These are phyloP conservation scores for Stomatorhinus walkeri DNA, from an alignment of 2,797 vertebrate species.

Conservation along the genomic window DNA sequence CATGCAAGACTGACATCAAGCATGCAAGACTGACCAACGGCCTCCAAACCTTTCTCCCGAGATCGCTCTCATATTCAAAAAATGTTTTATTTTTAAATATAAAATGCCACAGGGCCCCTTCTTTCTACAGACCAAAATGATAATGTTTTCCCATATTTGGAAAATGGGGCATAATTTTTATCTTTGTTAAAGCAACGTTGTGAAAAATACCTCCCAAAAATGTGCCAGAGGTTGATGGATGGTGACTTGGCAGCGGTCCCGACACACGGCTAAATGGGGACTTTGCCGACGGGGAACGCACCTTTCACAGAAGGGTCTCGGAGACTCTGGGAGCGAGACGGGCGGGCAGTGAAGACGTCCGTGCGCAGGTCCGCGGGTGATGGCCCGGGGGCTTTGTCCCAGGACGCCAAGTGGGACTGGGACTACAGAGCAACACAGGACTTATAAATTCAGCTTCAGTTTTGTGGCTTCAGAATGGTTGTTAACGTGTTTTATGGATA, in stretches of 20 bases:
- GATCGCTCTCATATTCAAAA: background rate
- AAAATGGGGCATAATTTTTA: background rate
- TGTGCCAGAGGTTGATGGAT: background rate
- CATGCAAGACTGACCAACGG: background rate
- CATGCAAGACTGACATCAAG: constrained; percentile 2
- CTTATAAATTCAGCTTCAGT: background rate
- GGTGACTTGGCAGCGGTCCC: background rate
- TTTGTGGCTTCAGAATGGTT: background rate
- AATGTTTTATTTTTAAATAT: background rate
- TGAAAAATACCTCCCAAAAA: background rate
- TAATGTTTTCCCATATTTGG: background rate
- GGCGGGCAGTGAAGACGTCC: constrained; percentile 74
- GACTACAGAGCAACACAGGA: constrained; percentile 39
- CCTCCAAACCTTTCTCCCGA: background rate
- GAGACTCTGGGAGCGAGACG: constrained; percentile 65
- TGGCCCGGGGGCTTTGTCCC: constrained; percentile 59
- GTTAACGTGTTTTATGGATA: background rate
- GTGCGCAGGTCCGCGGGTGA: constrained; percentile 74
- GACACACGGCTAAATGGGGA: background rate
- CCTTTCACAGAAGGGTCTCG: constrained; percentile 65
- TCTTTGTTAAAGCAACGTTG: background rate
- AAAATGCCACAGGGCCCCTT: background rate
- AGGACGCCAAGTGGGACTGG: constrained; percentile 62
- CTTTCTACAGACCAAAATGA: background rate
- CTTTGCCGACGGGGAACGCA: constrained; percentile 26